phyloP scores from a whole-genome alignment of 2,888 invertebrate genomes.

The Cheilosia grossa region DNA sequence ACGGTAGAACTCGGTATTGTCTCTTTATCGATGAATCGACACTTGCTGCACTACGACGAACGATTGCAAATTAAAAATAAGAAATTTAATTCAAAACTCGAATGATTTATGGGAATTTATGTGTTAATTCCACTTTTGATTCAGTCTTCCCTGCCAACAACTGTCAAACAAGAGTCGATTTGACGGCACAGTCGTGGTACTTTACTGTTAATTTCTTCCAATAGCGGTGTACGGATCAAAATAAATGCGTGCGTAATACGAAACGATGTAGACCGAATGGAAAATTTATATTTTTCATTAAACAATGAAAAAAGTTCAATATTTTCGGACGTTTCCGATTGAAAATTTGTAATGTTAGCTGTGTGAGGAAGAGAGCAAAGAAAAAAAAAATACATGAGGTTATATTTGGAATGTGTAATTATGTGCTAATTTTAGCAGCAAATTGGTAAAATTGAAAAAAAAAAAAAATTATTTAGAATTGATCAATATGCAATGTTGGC shows the following conservation, averaged over 20 bases:
- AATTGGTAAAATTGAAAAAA: background rate
- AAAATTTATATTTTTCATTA: constrained; percentile 24
- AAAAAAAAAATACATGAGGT: constrained; percentile 29
- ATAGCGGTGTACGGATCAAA: constrained; percentile 20
- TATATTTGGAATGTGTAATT: constrained; percentile 20
- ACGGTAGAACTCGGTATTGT: background rate
- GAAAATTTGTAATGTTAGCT: constrained; percentile 49
- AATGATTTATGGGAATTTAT: constrained; percentile 51
- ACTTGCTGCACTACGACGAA: constrained; percentile 11
- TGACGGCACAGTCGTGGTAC: constrained; percentile 3
- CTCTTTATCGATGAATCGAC: constrained; percentile 31
- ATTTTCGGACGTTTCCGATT: constrained; percentile 37
- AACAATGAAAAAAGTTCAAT: constrained; percentile 14
- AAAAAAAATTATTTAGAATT: background rate
- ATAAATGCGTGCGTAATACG: constrained; percentile 56
- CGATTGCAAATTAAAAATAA: constrained; percentile 39
- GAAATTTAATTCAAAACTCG: constrained; percentile 39
- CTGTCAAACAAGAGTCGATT: constrained; percentile 45
- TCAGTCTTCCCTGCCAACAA: constrained; percentile 37
- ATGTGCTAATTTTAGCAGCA: background rate
- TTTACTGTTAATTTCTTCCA: constrained; percentile 20
- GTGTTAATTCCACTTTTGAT: constrained; percentile 44
- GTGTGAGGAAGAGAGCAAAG: constrained; percentile 2
- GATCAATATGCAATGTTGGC: background rate
- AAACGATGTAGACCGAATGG: constrained; percentile 23